Conservation (phyloP, 2,797 vertebrate genomes). For the Adelosebastes latens region DNA sequence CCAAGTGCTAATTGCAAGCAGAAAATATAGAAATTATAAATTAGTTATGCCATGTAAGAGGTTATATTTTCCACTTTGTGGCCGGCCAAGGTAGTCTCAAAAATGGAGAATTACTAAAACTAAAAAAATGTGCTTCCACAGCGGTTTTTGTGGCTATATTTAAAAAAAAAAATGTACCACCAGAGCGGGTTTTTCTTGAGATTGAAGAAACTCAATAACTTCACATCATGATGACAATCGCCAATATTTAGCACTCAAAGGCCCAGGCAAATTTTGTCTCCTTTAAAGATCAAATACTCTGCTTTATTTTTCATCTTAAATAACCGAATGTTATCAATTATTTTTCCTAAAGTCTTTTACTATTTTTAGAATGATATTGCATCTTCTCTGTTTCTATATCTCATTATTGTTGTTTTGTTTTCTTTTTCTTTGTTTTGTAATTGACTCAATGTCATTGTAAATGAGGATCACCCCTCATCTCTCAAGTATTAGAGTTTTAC, state of each 20-base stretch:
- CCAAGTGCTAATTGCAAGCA: conserved; percentile 40
- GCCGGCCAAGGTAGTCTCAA: not conserved
- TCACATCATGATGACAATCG: not conserved
- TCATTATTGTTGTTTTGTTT: too few relatives aligned
- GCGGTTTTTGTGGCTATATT: not conserved
- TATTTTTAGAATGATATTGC: too few relatives aligned
- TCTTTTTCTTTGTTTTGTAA: too few relatives aligned
- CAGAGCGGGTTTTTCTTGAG: conserved; percentile 3
- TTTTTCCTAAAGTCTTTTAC: too few relatives aligned
- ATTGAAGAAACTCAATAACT: not conserved
- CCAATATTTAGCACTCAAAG: not conserved
- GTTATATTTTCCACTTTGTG: too few relatives aligned
- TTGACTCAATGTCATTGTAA: too few relatives aligned
- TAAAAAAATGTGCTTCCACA: not conserved
- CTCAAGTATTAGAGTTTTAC: not conserved
- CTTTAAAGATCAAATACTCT: not conserved
- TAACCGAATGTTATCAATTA: too few relatives aligned
- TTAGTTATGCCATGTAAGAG: not conserved
- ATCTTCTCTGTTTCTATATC: too few relatives aligned
- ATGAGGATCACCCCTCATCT: too few relatives aligned
- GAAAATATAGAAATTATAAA: conserved; percentile 41
- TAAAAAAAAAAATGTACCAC: not conserved
- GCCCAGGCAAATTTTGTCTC: not conserved
- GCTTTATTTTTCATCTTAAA: too few relatives aligned
- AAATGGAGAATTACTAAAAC: conserved; percentile 1